A percentile compares a stretch with the other conserved stretches of the same genome.
phyloP scores from a whole-genome alignment of 2,888 invertebrate genomes.

The Euplagia quadripunctaria region DNA sequence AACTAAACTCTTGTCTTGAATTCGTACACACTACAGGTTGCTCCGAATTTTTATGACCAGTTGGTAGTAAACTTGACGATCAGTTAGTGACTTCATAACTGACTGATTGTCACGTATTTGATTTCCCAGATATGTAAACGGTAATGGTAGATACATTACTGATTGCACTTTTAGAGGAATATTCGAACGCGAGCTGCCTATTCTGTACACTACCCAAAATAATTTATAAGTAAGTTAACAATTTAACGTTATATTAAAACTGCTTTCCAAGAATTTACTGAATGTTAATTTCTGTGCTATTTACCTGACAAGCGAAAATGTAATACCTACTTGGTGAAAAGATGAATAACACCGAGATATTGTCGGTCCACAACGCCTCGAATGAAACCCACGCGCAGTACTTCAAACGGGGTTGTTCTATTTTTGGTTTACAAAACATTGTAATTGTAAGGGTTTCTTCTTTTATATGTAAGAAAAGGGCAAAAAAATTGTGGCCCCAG shows the following conservation, averaged over 20 bases:
- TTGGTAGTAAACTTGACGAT: too few species aligned
- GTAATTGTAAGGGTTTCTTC: neutral
- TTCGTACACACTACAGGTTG: too few species aligned
- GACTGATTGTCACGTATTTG: too few species aligned
- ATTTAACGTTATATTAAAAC: neutral
- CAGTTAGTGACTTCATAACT: too few species aligned
- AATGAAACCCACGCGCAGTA: conserved; percentile 5
- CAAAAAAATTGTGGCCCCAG: neutral
- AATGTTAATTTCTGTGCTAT: neutral
- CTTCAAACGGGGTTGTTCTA: conserved; percentile 7
- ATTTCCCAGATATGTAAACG: neutral
- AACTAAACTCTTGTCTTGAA: too few species aligned
- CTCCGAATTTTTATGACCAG: too few species aligned
- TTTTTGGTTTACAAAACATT: conserved; percentile 10
- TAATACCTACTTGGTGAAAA: neutral
- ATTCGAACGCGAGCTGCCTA: too few species aligned
- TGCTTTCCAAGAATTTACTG: neutral
- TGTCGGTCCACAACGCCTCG: conserved; percentile 1
- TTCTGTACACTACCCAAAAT: too few species aligned
- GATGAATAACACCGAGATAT: conserved; percentile 6
- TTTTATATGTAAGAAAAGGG: neutral
- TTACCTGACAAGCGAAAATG: neutral
- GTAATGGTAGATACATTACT: neutral
- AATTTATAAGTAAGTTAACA: neutral
- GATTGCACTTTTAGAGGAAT: neutral